Percentiles rank a stretch among this genome's conserved stretches.
phyloP scores from a whole-genome alignment of 2,113 vertebrate genomes.

The Aspiorhynchus laticeps region DNA sequence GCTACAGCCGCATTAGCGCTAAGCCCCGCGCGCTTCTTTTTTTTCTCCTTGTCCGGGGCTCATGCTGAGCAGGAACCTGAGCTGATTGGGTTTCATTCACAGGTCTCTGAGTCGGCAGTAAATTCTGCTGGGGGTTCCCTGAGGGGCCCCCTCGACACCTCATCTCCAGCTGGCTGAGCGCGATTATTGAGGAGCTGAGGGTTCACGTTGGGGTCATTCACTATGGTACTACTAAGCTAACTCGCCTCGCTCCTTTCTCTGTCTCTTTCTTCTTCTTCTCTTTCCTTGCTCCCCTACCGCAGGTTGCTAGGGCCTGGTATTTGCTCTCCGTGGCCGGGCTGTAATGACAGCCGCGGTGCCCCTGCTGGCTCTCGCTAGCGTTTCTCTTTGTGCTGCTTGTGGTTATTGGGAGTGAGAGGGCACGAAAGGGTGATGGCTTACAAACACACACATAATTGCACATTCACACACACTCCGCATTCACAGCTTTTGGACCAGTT shows the following conservation, averaged over 20 bases:
- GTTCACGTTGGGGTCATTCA: conserved; percentile 52
- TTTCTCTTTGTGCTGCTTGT: conserved; percentile 37
- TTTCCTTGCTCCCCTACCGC: conserved; percentile 34
- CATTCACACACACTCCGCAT: conserved; percentile 29
- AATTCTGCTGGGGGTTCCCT: conserved; percentile 11
- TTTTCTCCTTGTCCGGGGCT: conserved; percentile 45
- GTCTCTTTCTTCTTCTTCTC: conserved; percentile 47
- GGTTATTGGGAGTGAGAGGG: conserved; percentile 50
- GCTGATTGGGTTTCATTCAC: conserved; percentile 63
- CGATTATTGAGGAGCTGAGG: conserved; percentile 56
- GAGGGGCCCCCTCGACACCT: conserved; percentile 46
- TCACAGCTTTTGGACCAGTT: conserved; percentile 5
- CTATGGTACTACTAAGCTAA: conserved; percentile 53
- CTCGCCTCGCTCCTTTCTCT: conserved; percentile 46
- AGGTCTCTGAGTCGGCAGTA: conserved; percentile 41
- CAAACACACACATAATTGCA: conserved; percentile 45
- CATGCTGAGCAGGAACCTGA: conserved; percentile 62
- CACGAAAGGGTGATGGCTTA: conserved; percentile 24
- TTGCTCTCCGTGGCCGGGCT: conserved; percentile 47
- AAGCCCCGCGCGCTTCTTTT: conserved; percentile 48
- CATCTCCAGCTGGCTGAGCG: conserved; percentile 57
- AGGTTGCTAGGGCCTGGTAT: conserved; percentile 61
- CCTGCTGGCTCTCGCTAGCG: conserved; percentile 58
- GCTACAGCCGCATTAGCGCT: conserved; percentile 41
- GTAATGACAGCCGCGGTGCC: conserved; percentile 55